These are phyloP conservation scores for Brachionus koreanus DNA, from an alignment of 1,140 invertebrate species.

Conservation along the genomic window DNA sequence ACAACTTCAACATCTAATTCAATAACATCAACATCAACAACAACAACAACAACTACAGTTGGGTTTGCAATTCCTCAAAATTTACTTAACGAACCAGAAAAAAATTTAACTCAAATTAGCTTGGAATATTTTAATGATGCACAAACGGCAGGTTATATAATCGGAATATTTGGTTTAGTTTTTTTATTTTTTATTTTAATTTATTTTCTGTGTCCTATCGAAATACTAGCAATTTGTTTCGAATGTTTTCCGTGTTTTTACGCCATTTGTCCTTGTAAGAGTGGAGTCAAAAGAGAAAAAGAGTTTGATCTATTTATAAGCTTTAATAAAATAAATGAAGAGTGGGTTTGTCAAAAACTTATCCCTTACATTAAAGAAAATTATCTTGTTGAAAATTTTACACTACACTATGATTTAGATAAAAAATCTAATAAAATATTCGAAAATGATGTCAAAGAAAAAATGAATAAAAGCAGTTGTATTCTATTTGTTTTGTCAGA, in stretches of 20 bases:
- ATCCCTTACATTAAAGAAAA: background rate
- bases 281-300: constrained; percentile 19
- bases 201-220: constrained; percentile 33
- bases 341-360: background rate
- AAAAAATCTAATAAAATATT: constrained; percentile 10
- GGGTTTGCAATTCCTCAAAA: background rate
- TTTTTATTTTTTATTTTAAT: constrained; percentile 1
- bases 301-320: constrained; percentile 39
- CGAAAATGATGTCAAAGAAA: background rate
- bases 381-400: background rate
- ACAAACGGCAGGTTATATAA: constrained; percentile 15
- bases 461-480: constrained; percentile 17
- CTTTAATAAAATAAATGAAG: constrained; percentile 3
- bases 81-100: constrained; percentile 17
- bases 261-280: constrained; percentile 21
- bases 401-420: background rate
- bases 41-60: background rate
- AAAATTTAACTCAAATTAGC: background rate
- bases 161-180: background rate
- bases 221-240: constrained; percentile 21
- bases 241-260: constrained; percentile 30
- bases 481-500: constrained; percentile 31
- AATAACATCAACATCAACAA: constrained; percentile 7
- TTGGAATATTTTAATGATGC: background rate
- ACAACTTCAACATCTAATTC: background rate